Evolutionary conservation across 2,113 vertebrate genomes (phyloP), one percentile per base, ranked within the genome.

Genomic region (Argyrosomus japonicus): DNA sequence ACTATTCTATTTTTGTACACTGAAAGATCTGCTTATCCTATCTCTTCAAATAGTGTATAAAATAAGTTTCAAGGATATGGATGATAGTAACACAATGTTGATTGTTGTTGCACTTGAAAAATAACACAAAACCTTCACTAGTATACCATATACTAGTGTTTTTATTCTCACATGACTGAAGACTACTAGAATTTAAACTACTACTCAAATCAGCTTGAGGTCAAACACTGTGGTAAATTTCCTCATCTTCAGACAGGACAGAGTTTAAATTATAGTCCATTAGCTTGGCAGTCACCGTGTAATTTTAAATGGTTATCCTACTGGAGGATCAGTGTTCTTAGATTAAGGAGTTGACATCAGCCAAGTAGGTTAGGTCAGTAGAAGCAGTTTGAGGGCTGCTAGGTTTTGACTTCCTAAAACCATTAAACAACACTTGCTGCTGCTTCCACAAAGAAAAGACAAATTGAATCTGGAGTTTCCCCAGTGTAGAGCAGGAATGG

Each of bases 391-490:
- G 19, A 77, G 5, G 32, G 54, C 23, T 32, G 13, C 17, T 19
- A 64, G 19, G 25, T 14, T 11, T 6, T 36, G 14, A 19, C 36
- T 69, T 74, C 79, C n/a, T 27, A 17, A 78, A 79, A 72, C 15
- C 6, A 60, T 18, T 60, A 36, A 53, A 57, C n/a, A 9, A 4
- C 47, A 51, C 6, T 62, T 58, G 36, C 8, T 51, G 18, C 32
- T 63, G 12, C 50, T 47, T 63, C 25, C 68, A 78, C 47, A 29
- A n/a, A 68, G 9, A 70, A 69, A 84, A 32, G 6, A 83, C 23
- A 11, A 70, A 84, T 50, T 23, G 19, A 84, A 62, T 61, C 23
- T 69, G 74, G 69, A 81, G 27, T 73, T 80, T 68, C 77, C 60
- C 65, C 21, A 29, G 72, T n/a, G 19, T 3, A 40, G 27, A 47